phyloP scores from a whole-genome alignment of 64 coral and sea anemone genomes.

The Acropora tenuis region DNA sequence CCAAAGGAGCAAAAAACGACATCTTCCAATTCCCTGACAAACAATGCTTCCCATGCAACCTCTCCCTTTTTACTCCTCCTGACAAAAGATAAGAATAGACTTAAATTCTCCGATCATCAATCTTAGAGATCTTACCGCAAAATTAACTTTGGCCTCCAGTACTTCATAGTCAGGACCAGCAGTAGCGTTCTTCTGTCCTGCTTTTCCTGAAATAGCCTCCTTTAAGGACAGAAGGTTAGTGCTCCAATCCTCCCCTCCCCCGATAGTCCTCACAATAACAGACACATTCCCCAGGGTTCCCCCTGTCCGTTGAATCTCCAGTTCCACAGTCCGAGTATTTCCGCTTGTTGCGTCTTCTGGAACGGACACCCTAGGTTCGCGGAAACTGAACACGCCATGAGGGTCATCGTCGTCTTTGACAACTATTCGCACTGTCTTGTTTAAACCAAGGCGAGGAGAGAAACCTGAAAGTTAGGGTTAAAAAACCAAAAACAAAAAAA shows the following conservation, averaged over 20 bases:
- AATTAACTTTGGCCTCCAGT: slow-evolving; percentile 52
- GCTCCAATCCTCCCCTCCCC: slow-evolving; percentile 84
- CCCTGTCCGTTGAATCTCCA: slow-evolving; percentile 74
- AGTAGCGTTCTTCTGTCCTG: slow-evolving; percentile 54
- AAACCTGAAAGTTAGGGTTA: slow-evolving; percentile 20
- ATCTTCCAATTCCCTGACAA: too few relatives aligned
- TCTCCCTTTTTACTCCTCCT: too few relatives aligned
- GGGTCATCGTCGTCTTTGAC: slow-evolving; percentile 89
- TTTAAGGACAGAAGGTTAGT: slow-evolving; percentile 46
- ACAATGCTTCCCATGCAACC: too few relatives aligned
- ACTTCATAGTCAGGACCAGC: slow-evolving; percentile 72
- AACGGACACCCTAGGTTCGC: slow-evolving; percentile 34
- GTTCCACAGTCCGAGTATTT: slow-evolving; percentile 61
- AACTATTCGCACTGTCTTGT: slow-evolving; percentile 48
- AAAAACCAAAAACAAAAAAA: neutral
- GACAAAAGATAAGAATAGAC: too few relatives aligned
- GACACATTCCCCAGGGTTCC: slow-evolving; percentile 85
- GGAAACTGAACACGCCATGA: slow-evolving; percentile 76
- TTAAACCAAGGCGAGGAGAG: slow-evolving; percentile 64
- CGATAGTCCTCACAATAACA: slow-evolving; percentile 84
- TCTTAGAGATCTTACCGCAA: slow-evolving; percentile 47
- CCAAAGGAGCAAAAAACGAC: too few relatives aligned
- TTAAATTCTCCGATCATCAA: neutral
- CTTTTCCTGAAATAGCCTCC: slow-evolving; percentile 48
- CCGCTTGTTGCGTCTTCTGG: slow-evolving; percentile 76